Evolutionary conservation across 2,797 vertebrate genomes (phyloP).

Genomic region (Ctenopoma multispine): DNA sequence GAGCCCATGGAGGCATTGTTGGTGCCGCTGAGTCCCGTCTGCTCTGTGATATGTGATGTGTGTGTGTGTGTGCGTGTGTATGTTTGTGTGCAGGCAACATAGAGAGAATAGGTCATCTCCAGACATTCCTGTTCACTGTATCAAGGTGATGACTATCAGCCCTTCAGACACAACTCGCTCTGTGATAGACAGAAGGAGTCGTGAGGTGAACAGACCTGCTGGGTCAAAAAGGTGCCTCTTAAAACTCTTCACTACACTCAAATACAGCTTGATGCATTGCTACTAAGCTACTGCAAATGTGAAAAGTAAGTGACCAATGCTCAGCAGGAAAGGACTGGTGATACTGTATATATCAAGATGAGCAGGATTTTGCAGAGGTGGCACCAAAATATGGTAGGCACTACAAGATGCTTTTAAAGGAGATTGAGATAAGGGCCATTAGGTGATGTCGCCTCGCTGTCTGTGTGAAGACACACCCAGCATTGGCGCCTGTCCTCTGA

Average conservation of each 20-base stretch:
- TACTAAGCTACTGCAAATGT: constrained; percentile 1
- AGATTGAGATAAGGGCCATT: constrained; percentile 94
- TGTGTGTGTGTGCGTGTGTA: constrained; percentile 41
- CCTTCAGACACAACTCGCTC: constrained; percentile 26
- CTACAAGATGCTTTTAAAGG: constrained; percentile 93
- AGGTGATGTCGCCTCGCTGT: constrained; percentile 90
- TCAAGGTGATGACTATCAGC: constrained; percentile 60
- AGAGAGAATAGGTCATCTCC: constrained; percentile 54
- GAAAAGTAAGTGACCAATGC: constrained; percentile 29
- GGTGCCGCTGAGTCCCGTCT: constrained; percentile 81
- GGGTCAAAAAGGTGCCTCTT: constrained; percentile 19
- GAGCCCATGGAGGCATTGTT: constrained; percentile 73
- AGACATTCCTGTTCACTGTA: constrained; percentile 57
- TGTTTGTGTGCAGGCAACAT: constrained; percentile 17
- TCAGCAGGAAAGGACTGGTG: constrained; percentile 51
- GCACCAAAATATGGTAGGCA: constrained; percentile 85
- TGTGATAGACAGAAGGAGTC: constrained; percentile 15
- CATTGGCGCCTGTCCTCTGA: constrained; percentile 84
- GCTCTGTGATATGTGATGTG: constrained; percentile 45
- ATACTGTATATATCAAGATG: constrained; percentile 76
- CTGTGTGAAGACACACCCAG: constrained; percentile 89
- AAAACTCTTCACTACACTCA: neutral
- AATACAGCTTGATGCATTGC: neutral
- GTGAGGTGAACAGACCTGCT: constrained; percentile 13
- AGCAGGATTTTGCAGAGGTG: constrained; percentile 85